Evolutionary conservation across 1,140 invertebrate species (phyloP).

Genomic region (Bilobella aurantiaca): DNA sequence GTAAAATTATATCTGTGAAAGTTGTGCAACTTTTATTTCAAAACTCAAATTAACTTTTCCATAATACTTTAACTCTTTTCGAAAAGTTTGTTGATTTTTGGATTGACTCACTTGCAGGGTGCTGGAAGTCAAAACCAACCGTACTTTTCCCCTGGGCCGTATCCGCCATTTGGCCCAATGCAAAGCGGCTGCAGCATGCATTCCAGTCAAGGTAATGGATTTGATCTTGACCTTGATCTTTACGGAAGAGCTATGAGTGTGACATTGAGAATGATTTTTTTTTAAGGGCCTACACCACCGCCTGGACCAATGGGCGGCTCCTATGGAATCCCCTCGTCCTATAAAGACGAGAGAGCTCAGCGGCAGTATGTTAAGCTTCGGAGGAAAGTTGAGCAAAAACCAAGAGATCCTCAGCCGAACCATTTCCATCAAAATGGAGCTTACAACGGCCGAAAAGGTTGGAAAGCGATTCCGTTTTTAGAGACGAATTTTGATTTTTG

Average conservation of each 20-base stretch:
- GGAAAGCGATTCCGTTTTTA: too few relatives aligned
- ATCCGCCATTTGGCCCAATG: slow-evolving; percentile 29
- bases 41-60: too few relatives aligned
- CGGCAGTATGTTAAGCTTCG: slow-evolving; percentile 62
- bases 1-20: too few relatives aligned
- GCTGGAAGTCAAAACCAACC: slow-evolving; percentile 27
- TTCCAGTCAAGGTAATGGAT: neutral
- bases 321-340: slow-evolving; percentile 41
- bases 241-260: too few relatives aligned
- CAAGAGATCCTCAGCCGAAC: slow-evolving; percentile 15
- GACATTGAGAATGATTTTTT: neutral
- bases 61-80: too few relatives aligned
- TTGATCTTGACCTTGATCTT: too few relatives aligned
- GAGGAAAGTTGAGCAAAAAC: slow-evolving; percentile 58
- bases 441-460: slow-evolving; percentile 40
- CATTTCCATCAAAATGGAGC: slow-evolving; percentile 28
- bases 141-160: slow-evolving; percentile 30
- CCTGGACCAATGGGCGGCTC: slow-evolving; percentile 17
- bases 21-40: too few relatives aligned
- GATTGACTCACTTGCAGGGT: slow-evolving; percentile 25
- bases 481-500: neutral
- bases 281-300: slow-evolving; percentile 20
- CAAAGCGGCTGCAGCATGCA: slow-evolving; percentile 24
- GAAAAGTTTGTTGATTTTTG: neutral
- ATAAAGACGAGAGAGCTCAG: slow-evolving; percentile 65